These are phyloP conservation scores for pig (Sus scrofa) DNA, from an alignment of 2,113 vertebrate genomes.

Conservation along the genomic window DNA sequence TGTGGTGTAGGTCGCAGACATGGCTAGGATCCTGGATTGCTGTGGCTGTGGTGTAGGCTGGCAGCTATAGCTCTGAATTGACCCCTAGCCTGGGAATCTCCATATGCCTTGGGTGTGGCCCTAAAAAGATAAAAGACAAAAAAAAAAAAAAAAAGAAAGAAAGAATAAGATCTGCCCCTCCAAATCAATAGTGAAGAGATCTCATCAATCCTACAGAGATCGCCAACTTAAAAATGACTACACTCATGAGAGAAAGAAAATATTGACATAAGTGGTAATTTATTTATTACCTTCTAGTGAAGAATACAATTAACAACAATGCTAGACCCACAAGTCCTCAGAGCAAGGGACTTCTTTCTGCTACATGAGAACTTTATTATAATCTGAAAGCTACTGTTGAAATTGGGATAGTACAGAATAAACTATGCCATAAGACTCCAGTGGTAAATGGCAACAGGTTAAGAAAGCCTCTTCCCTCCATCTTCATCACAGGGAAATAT, in stretches of 20 bases:
- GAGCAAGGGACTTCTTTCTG: not conserved
- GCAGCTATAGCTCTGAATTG: too few species aligned
- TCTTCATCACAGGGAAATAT: not conserved
- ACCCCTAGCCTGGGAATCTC: too few species aligned
- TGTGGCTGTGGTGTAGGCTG: too few species aligned
- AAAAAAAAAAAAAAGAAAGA: too few species aligned
- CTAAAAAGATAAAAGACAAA: too few species aligned
- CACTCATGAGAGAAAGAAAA: not conserved
- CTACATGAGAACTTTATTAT: not conserved
- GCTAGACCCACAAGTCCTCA: not conserved
- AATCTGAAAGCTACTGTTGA: not conserved
- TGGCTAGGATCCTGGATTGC: too few species aligned
- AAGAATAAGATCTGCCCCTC: not conserved
- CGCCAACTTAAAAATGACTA: not conserved
- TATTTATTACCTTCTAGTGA: not conserved
- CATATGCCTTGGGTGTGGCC: too few species aligned
- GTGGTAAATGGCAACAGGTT: not conserved
- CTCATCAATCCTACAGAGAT: not conserved
- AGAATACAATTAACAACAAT: not conserved
- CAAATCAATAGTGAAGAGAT: not conserved
- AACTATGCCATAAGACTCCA: not conserved
- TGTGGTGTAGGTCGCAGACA: too few species aligned
- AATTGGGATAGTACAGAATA: not conserved
- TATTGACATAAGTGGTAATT: not conserved
- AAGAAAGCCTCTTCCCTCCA: not conserved